Conservation (phyloP, 1,140 invertebrate genomes). For the Marisa cornuarietis region DNA sequence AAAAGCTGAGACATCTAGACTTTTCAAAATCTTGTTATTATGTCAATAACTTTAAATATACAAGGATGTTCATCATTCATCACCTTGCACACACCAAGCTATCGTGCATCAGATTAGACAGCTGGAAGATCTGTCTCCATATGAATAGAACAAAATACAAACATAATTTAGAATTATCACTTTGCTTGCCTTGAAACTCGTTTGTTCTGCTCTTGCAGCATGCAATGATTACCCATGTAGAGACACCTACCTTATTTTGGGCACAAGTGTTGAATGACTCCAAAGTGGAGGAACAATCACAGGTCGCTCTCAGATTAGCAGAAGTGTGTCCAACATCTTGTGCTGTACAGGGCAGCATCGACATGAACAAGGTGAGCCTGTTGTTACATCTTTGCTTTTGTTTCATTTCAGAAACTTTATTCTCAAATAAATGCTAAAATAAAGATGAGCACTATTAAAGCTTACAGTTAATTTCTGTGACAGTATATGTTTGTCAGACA, state of each 20-base stretch:
- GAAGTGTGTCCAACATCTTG: conserved; percentile 40
- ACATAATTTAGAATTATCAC: background rate
- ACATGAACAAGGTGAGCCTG: conserved; percentile 34
- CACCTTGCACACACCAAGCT: too few relatives aligned
- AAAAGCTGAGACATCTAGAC: too few relatives aligned
- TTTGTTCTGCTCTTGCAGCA: conserved; percentile 15
- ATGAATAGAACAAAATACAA: background rate
- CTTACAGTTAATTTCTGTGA: background rate
- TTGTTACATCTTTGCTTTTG: too few relatives aligned
- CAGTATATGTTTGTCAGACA: too few relatives aligned
- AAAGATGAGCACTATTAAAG: background rate
- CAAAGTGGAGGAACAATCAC: conserved; percentile 32
- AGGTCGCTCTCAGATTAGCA: conserved; percentile 38
- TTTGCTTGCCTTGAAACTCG: background rate
- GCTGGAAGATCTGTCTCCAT: background rate
- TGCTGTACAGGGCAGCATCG: conserved; percentile 32
- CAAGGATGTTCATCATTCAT: too few relatives aligned
- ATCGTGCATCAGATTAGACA: background rate
- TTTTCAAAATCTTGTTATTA: too few relatives aligned
- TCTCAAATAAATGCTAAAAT: background rate
- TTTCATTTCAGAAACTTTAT: background rate
- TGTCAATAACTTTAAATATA: too few relatives aligned
- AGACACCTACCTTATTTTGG: conserved; percentile 44
- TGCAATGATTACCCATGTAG: conserved; percentile 44
- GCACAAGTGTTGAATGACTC: conserved; percentile 42